Evolutionary conservation across 2,113 vertebrate genomes (phyloP), one percentile per base, ranked within the genome.

Genomic region (Pelobates fuscus): DNA sequence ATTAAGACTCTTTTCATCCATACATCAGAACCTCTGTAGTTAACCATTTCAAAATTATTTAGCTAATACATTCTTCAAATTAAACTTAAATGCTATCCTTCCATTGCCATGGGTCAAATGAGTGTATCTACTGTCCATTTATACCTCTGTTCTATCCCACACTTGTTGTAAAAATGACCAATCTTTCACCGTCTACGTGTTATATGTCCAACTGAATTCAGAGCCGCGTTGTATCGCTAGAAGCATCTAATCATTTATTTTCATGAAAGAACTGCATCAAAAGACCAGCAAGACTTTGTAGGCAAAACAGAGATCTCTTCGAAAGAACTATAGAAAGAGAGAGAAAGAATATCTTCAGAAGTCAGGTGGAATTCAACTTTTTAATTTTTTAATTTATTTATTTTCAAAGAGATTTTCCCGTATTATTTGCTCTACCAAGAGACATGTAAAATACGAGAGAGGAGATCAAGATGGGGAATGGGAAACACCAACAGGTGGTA

Each of bases 261-360:
- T 55, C 66, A 55, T 68, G n/a, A 68, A 68, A 68, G 5, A 23
- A 21, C 21, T 30, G 30, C 49, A 68, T 68, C 66, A 68, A 54
- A n/a, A 30, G 27, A 27, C 26, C n/a, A 5, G 17, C 12, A 49
- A 17, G 44, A 49, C 44, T 49, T 49, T 49, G 44, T 49, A 49
- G 44, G 4, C 1, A 17, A 49, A 49, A 49, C n/a, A 5, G 11
- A 6, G 49, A 30, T 55, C 43, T 68, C 14, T 0, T 52, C 14
- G n/a, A 27, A n/a, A 67, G 44, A 55, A 43, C 7, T 21, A 68
- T n/a, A 44, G 26, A 68, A 27, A 55, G 8, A 49, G 44, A 17
- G 17, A 3, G 44, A 17, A 18, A 41, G 14, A 49, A 49, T 49
- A 26, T 43, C 4, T 21, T 70, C 12, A 44, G 32, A 60, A 70